These are phyloP conservation scores for Numenius phaeopus DNA, from an alignment of 2,797 vertebrate species.

Conservation along the genomic window DNA sequence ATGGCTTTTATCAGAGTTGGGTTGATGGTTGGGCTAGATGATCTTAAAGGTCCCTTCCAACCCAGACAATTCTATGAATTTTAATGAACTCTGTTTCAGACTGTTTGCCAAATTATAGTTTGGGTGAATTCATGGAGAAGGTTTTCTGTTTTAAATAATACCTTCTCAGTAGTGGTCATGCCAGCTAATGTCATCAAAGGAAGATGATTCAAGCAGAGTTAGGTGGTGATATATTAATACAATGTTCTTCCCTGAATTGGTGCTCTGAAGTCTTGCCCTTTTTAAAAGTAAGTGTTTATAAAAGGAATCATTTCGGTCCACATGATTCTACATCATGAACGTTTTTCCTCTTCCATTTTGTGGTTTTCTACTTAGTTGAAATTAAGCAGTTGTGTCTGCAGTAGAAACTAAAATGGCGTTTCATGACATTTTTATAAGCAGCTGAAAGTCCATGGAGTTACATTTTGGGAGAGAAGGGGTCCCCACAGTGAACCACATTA, in stretches of 20 bases:
- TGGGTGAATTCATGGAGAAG: background rate
- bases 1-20: no score
- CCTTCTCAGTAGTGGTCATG: background rate
- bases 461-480: background rate
- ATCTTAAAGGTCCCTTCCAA: no score
- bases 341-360: background rate
- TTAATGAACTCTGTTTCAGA: background rate
- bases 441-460: background rate
- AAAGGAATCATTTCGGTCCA: background rate
- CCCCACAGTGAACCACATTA: fast-evolving
- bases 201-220: background rate
- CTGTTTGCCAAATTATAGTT: background rate
- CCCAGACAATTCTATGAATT: background rate
- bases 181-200: background rate
- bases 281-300: background rate
- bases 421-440: background rate
- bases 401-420: background rate
- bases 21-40: no score
- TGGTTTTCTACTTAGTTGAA: background rate
- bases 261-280: background rate
- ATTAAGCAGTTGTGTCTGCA: background rate
- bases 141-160: background rate
- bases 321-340: fast-evolving
- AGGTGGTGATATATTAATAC: background rate
- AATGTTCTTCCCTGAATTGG: background rate